Evolutionary conservation across 2,888 invertebrate species (phyloP).

Genomic region (Watsonalla cultraria): DNA sequence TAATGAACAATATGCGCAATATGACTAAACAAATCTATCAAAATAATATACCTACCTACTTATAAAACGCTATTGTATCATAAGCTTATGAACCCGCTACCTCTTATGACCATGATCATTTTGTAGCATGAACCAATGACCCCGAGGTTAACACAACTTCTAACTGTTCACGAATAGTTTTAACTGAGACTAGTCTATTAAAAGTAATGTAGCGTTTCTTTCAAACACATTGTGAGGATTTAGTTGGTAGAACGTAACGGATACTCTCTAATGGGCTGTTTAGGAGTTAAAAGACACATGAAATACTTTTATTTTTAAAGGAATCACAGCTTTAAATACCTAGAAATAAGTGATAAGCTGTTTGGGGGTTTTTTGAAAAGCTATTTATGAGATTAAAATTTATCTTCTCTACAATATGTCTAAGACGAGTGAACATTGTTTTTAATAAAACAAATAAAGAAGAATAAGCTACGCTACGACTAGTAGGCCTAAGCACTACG

Average conservation of each 20-base stretch:
- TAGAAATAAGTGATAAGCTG: no score
- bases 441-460: no score
- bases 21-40: neutral
- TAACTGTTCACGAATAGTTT: conserved; percentile 36
- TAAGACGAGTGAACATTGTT: no score
- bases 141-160: conserved; percentile 19
- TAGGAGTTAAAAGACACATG: neutral
- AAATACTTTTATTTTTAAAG: no score
- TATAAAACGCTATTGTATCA: neutral
- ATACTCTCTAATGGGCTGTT: conserved; percentile 14
- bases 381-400: no score
- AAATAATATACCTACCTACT: neutral
- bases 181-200: conserved; percentile 35
- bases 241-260: conserved; percentile 22
- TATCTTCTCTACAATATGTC: no score
- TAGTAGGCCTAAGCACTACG: no score
- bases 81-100: conserved; percentile 1
- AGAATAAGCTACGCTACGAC: no score
- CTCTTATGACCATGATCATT: conserved; percentile 1
- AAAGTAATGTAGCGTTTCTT: conserved; percentile 20
- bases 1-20: neutral
- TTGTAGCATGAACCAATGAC: conserved; percentile 31
- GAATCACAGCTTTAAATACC: no score
- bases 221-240: conserved; percentile 19
- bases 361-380: no score